These are phyloP conservation scores for Ctenopoma kingsleyae DNA, from an alignment of 2,797 vertebrate genomes.

Conservation along the genomic window DNA sequence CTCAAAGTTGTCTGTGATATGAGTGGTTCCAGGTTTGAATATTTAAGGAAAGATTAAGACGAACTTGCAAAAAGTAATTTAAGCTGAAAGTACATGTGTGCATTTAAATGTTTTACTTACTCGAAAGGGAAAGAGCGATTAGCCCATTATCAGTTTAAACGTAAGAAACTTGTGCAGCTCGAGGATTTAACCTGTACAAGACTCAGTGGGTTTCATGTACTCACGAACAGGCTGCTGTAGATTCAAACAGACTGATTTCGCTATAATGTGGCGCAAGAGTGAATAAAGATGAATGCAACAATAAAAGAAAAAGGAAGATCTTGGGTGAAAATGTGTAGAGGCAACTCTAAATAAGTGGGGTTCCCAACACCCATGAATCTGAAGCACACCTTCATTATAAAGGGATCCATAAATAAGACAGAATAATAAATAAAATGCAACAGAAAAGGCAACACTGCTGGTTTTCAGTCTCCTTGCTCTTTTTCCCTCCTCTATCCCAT, in stretches of 20 bases:
- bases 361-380: slow-evolving; percentile 58
- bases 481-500: slow-evolving; percentile 54
- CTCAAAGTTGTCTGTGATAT: slow-evolving; percentile 11
- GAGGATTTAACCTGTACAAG: slow-evolving; percentile 31
- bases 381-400: slow-evolving; percentile 71
- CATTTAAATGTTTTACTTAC: slow-evolving; percentile 6
- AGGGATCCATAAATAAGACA: slow-evolving; percentile 79
- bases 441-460: slow-evolving; percentile 85
- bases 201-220: slow-evolving; percentile 31
- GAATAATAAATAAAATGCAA: slow-evolving; percentile 74
- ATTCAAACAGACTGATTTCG: slow-evolving; percentile 30
- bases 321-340: slow-evolving; percentile 52
- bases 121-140: slow-evolving; percentile 11
- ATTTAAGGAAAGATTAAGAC: slow-evolving; percentile 13
- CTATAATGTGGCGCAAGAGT: slow-evolving; percentile 32
- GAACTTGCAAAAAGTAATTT: slow-evolving; percentile 20
- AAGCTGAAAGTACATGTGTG: slow-evolving; percentile 20
- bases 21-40: slow-evolving; percentile 11
- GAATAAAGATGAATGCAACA: slow-evolving; percentile 31
- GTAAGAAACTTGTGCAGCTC: slow-evolving; percentile 20
- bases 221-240: slow-evolving; percentile 25
- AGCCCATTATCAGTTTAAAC: slow-evolving; percentile 21
- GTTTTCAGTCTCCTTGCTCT: slow-evolving; percentile 72
- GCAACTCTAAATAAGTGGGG: slow-evolving; percentile 62
- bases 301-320: slow-evolving; percentile 49